A percentile compares a stretch with the other conserved stretches of the same genome.
Conservation (phyloP, 2,888 invertebrate genomes). For the Anorthoa munda region DNA sequence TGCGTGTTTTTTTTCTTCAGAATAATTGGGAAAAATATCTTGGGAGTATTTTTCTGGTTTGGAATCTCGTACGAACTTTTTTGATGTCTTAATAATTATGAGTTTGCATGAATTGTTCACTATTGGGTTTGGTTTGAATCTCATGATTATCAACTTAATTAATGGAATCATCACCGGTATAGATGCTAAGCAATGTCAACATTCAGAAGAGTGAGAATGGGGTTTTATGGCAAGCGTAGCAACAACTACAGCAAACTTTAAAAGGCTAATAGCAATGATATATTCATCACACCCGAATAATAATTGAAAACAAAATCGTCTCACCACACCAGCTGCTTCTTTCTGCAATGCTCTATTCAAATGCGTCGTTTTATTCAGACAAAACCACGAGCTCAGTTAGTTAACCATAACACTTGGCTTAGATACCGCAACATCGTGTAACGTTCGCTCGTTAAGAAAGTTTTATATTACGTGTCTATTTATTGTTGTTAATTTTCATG, state of each 20-base stretch:
- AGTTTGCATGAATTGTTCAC: too few species aligned
- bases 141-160: not conserved
- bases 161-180: not conserved
- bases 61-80: not conserved
- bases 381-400: constrained; percentile 29
- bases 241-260: too few species aligned
- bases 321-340: not conserved
- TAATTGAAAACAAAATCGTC: not conserved
- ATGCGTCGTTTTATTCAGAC: not conserved
- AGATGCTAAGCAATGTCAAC: not conserved
- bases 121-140: not conserved
- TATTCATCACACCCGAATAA: too few species aligned
- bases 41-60: not conserved
- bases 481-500: constrained; percentile 39
- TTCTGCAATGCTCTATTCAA: not conserved
- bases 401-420: constrained; percentile 40
- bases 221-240: too few species aligned
- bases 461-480: constrained; percentile 41
- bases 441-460: constrained; percentile 48
- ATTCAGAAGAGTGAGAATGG: too few species aligned
- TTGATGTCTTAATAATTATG: not conserved
- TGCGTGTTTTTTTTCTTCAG: not conserved
- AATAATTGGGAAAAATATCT: not conserved
- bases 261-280: too few species aligned
- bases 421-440: constrained; percentile 49